A percentile compares a stretch with the other conserved stretches of the same genome.
These are phyloP conservation scores for Nematolebias whitei DNA, from an alignment of 2,113 vertebrate species.

Conservation along the genomic window DNA sequence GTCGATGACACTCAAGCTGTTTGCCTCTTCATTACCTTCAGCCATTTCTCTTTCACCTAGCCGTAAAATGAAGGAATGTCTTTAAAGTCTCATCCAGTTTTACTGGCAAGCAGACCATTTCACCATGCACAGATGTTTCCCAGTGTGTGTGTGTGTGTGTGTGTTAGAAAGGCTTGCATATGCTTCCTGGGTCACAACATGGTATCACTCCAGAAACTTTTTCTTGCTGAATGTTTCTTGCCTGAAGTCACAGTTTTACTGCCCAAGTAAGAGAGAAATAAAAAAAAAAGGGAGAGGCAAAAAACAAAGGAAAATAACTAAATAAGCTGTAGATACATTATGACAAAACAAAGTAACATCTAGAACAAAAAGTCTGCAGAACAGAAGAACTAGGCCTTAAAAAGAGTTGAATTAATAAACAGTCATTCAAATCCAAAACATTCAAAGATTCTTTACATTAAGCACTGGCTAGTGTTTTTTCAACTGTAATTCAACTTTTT, in stretches of 20 bases:
- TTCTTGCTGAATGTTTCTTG: slow-evolving; percentile 35
- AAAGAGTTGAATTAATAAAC: background rate
- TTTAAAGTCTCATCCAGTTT: slow-evolving; percentile 71
- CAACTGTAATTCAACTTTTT: too few species aligned
- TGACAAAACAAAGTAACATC: too few species aligned
- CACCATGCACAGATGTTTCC: slow-evolving; percentile 67
- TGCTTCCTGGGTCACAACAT: slow-evolving; percentile 46
- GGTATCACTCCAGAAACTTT: slow-evolving; percentile 60
- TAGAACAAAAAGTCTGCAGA: too few species aligned
- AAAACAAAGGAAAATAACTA: slow-evolving; percentile 29
- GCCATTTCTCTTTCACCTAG: slow-evolving; percentile 46
- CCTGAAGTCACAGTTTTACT: slow-evolving; percentile 45
- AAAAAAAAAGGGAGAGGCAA: too few species aligned
- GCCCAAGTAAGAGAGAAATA: slow-evolving; percentile 26
- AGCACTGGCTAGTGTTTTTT: too few species aligned
- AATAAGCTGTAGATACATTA: slow-evolving; percentile 1
- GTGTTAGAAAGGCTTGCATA: too few species aligned
- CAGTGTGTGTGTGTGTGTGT: slow-evolving; percentile 6
- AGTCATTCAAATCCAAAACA: too few species aligned
- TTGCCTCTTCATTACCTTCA: slow-evolving; percentile 62
- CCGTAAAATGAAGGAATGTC: slow-evolving; percentile 74
- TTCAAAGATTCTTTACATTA: background rate
- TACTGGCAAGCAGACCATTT: slow-evolving; percentile 69
- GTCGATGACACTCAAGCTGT: slow-evolving; percentile 49
- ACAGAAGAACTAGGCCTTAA: background rate